Percentiles rank a stretch among this genome's conserved stretches.
These are phyloP conservation scores for Aurelia sp. DNA, from an alignment of 30 jellyfish, hydroid and myxozoan species.

Conservation along the genomic window DNA sequence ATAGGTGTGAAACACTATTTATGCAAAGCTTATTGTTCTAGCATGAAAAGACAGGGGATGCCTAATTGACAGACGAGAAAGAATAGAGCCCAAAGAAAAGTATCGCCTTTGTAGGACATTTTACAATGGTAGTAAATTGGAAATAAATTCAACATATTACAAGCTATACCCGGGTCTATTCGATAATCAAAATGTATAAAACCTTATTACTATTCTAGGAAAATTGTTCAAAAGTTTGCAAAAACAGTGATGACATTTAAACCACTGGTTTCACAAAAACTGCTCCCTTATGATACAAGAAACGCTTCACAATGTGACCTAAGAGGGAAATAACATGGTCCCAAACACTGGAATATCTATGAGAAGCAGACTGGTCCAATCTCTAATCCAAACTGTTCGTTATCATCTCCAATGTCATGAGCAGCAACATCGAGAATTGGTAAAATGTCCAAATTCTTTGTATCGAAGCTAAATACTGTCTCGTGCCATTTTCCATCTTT, in stretches of 20 bases:
- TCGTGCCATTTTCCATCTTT: slow-evolving; percentile 96
- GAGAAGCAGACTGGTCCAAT: slow-evolving; percentile 95
- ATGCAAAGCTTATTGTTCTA: too few species aligned
- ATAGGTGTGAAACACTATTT: too few species aligned
- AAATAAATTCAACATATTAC: background rate
- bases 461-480: slow-evolving; percentile 78
- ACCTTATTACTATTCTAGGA: background rate
- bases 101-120: too few species aligned
- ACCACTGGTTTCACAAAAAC: slow-evolving; percentile 11
- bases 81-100: too few species aligned
- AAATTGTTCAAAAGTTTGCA: background rate
- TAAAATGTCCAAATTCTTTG: slow-evolving; percentile 66
- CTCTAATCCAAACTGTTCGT: slow-evolving; percentile 89
- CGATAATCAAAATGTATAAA: background rate
- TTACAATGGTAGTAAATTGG: too few species aligned
- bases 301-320: slow-evolving; percentile 24
- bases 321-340: slow-evolving; percentile 28
- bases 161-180: background rate
- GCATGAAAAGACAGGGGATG: too few species aligned
- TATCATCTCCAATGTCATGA: slow-evolving; percentile 81
- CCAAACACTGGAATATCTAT: slow-evolving; percentile 41
- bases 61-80: too few species aligned
- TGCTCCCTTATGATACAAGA: slow-evolving; percentile 61
- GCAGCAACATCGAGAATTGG: slow-evolving; percentile 93
- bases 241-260: background rate